These are phyloP conservation scores for Paralvinella palmiformis DNA, from an alignment of 1,140 invertebrate genomes.

Conservation along the genomic window DNA sequence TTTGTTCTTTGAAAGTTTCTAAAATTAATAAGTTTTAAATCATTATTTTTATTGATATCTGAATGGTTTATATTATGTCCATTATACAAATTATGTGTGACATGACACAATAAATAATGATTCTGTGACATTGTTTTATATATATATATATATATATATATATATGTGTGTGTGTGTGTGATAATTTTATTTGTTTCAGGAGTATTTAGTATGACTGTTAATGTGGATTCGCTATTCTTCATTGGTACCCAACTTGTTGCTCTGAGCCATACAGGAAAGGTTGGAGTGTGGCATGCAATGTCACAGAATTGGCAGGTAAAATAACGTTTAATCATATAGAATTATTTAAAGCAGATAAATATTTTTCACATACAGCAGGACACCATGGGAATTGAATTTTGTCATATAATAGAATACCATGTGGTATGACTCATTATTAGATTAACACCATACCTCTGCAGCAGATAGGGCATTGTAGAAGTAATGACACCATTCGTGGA, in stretches of 20 bases:
- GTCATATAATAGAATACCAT: too few relatives aligned
- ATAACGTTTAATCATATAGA: too few relatives aligned
- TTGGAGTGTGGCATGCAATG: constrained; percentile 97
- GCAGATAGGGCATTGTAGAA: too few relatives aligned
- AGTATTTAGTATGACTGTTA: constrained; percentile 83
- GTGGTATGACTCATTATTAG: too few relatives aligned
- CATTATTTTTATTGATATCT: not conserved
- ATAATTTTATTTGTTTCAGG: constrained; percentile 49
- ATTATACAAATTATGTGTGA: not conserved
- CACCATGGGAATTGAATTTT: too few relatives aligned
- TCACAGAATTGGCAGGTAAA: constrained; percentile 84
- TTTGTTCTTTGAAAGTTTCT: not conserved
- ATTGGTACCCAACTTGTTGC: constrained; percentile 95
- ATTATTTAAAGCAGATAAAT: too few relatives aligned
- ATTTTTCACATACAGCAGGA: too few relatives aligned
- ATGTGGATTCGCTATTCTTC: constrained; percentile 93
- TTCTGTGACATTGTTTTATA: not conserved
- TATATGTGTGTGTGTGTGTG: not conserved
- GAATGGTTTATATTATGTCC: not conserved
- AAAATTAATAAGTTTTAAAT: not conserved
- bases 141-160: not conserved
- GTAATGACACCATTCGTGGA: too few relatives aligned
- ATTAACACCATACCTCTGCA: too few relatives aligned
- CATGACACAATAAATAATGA: not conserved
- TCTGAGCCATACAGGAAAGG: constrained; percentile 87